Percentiles rank a stretch among this genome's conserved stretches.
Conservation (phyloP, 2,113 vertebrate species). For the Barnardius zonarius region DNA sequence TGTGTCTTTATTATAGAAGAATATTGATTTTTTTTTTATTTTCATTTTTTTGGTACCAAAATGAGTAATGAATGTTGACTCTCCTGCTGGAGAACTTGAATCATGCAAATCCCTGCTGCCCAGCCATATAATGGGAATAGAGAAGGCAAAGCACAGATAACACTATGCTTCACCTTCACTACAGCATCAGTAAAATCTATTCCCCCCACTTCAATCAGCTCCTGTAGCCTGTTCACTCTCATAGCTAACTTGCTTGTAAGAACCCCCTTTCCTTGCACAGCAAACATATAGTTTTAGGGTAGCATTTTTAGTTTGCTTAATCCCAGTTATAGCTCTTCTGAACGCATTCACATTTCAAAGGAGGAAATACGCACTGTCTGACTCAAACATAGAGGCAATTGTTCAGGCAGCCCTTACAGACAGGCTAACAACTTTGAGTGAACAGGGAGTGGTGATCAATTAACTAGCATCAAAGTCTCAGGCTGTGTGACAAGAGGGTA, state of each 20-base stretch:
- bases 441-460: accelerated
- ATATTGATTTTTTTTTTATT: not conserved
- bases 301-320: not conserved
- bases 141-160: not conserved
- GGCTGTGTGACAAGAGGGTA: not conserved
- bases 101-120: not conserved
- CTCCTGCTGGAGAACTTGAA: not conserved
- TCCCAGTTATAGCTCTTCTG: not conserved
- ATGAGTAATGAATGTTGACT: not conserved
- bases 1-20: not conserved
- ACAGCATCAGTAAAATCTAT: not conserved
- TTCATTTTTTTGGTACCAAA: not conserved
- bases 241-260: not conserved
- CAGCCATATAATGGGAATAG: not conserved
- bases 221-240: not conserved
- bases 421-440: not conserved
- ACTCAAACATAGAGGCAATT: accelerated
- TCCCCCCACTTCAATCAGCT: not conserved
- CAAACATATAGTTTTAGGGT: not conserved
- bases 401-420: not conserved
- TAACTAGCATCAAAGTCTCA: not conserved
- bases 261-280: not conserved
- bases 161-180: not conserved
- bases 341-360: not conserved
- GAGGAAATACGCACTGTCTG: not conserved